Conservation (phyloP, 2,797 vertebrate species). For the Rallus crepitans region DNA sequence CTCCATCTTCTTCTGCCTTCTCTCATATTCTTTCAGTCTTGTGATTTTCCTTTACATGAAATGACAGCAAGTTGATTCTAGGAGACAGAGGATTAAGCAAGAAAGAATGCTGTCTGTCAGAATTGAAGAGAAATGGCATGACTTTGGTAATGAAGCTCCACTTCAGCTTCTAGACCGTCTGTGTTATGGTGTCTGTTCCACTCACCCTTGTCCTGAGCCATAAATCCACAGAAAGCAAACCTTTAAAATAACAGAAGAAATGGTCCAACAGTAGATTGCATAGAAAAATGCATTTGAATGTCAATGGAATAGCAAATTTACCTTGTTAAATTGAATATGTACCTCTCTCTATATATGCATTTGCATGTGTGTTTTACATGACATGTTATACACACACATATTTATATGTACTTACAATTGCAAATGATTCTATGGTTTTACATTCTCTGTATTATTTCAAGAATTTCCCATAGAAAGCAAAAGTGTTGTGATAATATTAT, state of each 20-base stretch:
- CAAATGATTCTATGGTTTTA: background rate
- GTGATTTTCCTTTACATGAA: background rate
- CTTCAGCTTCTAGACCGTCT: background rate
- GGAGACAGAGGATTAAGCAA: background rate
- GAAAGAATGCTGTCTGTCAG: background rate
- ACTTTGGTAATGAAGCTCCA: background rate
- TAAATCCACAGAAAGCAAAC: background rate
- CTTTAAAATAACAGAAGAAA: background rate
- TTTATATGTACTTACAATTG: background rate
- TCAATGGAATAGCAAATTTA: background rate
- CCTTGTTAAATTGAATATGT: background rate
- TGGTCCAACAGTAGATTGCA: background rate
- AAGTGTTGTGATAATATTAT: background rate
- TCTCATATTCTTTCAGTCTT: background rate
- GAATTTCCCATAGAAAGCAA: background rate
- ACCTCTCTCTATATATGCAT: background rate
- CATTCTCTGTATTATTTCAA: background rate
- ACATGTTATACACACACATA: fast-evolving
- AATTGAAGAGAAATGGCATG: background rate
- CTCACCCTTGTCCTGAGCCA: background rate
- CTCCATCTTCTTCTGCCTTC: background rate
- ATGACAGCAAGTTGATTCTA: background rate
- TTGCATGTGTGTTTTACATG: background rate
- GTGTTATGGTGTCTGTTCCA: background rate
- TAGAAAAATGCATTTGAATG: background rate